Evolutionary conservation across 2,113 vertebrate genomes (phyloP), one percentile per base, ranked within the genome.

Genomic region (Eonycteris spelaea): DNA sequence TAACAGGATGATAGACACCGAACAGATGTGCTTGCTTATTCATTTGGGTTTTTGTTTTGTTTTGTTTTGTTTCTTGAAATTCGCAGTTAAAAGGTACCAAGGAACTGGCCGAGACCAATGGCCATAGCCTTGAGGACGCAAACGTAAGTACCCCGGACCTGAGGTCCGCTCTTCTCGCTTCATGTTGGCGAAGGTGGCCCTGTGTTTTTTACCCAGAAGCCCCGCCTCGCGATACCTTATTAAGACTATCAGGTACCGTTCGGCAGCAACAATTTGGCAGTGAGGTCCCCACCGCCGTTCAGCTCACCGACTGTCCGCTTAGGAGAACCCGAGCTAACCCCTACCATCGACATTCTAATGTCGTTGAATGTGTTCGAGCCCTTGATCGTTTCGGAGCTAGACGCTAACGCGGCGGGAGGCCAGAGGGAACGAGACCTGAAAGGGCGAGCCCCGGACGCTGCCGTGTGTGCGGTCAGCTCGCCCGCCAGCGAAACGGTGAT

Each of bases 81-180:
- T 96, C 97, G 73, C 98, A 99, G 99, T 97, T 99, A 95, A 99
- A 99, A 98, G 98, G 96, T 8, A 84, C 98, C 97, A 99, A 99
- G 98, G 99, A 99, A 82, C 98, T 98, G 97, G 98, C 98, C 70
- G 99, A 99, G 96, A 98, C 98, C 96, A 99, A 98, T 61, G 98
- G 98, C 85, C 98, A 98, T 74, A 98, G 98, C 75, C 98, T 98
- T 84, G 98, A 99, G 98, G 98, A 98, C 96, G 88, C 98, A 97
- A 99, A 99, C 97, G 99, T 99, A 98, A 78, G 99, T 99, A 98
- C 91, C 95, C 9, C 30, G 63, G 15, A 84, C 71, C 67, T 6
- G 75, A 13, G 38, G 11, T 67, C 53, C 67, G 33, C 43, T 70
- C 65, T 88, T 96, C 11, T 75, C 67, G 3, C 8, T 89, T 26